Percentiles rank a stretch among this genome's conserved stretches.
Conservation (phyloP, 2,797 vertebrate genomes). For the Myotis pilosus region DNA sequence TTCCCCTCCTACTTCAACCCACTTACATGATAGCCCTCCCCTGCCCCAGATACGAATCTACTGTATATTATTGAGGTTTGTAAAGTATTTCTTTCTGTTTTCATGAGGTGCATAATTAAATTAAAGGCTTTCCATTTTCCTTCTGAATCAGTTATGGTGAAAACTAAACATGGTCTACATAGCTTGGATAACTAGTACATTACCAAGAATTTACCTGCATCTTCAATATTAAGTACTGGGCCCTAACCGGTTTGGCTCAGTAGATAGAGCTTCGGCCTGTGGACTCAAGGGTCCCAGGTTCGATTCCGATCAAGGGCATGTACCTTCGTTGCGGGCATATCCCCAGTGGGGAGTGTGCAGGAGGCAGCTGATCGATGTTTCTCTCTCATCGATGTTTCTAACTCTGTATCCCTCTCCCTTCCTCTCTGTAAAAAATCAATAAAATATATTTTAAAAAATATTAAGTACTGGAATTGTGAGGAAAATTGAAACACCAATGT, state of each 20-base stretch:
- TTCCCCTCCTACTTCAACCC: slow-evolving; percentile 5
- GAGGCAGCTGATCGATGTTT: too few species aligned
- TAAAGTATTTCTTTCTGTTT: not conserved
- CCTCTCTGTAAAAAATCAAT: too few species aligned
- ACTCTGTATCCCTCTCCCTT: too few species aligned
- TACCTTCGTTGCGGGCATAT: too few species aligned
- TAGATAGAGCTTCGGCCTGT: too few species aligned
- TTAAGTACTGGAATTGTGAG: not conserved
- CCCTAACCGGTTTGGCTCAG: too few species aligned
- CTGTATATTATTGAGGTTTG: not conserved
- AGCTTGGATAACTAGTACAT: not conserved
- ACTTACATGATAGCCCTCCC: not conserved
- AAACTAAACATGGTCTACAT: slow-evolving; percentile 17
- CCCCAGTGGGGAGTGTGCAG: too few species aligned
- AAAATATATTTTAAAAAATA: not conserved
- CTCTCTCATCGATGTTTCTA: too few species aligned
- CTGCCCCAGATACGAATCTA: not conserved
- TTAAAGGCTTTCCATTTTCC: slow-evolving; percentile 21
- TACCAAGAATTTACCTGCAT: not conserved
- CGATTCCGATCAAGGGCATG: too few species aligned
- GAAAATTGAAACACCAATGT: not conserved
- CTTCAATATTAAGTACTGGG: slow-evolving; percentile 24
- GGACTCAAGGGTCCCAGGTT: too few species aligned
- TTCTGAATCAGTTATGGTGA: not conserved
- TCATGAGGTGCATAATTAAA: slow-evolving; percentile 32